Evolutionary conservation across 2,888 invertebrate genomes (phyloP).

Genomic region (Torymus tubicola): DNA sequence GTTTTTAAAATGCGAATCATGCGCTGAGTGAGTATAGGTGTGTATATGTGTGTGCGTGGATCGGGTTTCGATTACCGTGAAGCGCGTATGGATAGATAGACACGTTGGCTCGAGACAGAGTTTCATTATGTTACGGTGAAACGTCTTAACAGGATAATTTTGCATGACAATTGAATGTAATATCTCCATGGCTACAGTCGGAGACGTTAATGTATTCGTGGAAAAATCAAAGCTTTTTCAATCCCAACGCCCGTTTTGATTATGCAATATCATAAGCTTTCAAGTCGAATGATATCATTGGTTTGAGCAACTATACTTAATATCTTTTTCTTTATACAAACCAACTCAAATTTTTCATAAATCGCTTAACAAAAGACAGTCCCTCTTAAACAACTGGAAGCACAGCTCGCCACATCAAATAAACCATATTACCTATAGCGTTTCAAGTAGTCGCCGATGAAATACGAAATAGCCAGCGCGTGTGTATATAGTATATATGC

Average conservation of each 20-base stretch:
- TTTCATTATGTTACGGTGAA: conserved; percentile 28
- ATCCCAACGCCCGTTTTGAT: no score
- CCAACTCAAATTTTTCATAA: no score
- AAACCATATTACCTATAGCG: not conserved
- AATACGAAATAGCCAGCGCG: not conserved
- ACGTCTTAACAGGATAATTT: conserved; percentile 21
- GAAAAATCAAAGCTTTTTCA: no score
- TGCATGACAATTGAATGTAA: conserved; percentile 32
- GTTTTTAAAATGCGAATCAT: not conserved
- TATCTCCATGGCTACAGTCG: not conserved
- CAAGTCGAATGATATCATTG: no score
- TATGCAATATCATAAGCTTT: no score
- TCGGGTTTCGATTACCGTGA: conserved; percentile 43
- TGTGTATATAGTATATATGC: no score
- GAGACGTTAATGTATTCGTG: no score
- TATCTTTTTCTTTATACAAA: no score
- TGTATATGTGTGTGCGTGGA: conserved; percentile 21
- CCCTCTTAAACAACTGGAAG: no score
- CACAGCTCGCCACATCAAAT: no score
- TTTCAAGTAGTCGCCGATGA: conserved; percentile 13
- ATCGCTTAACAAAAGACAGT: no score
- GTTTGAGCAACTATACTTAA: no score
- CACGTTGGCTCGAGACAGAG: not conserved
- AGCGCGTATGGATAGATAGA: conserved; percentile 11
- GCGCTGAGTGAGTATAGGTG: not conserved